These are phyloP conservation scores for Clarias magur DNA, from an alignment of 2,113 vertebrate genomes.

Conservation along the genomic window DNA sequence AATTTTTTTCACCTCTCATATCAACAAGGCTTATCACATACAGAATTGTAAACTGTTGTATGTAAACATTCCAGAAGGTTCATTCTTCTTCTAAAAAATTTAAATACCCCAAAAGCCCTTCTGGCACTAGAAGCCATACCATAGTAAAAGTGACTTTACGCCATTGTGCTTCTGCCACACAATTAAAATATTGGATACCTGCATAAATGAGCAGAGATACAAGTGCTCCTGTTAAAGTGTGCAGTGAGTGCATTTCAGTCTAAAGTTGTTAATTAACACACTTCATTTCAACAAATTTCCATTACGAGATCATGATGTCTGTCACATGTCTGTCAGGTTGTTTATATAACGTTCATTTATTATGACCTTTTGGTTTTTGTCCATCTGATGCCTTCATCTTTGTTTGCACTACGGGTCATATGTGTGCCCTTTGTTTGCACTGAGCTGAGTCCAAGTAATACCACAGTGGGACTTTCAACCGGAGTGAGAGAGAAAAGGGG, in stretches of 20 bases:
- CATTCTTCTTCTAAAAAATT: too few relatives aligned
- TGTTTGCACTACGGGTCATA: conserved; percentile 27
- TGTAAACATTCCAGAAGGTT: too few relatives aligned
- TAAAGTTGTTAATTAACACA: background rate
- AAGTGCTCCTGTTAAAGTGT: too few relatives aligned
- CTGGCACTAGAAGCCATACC: too few relatives aligned
- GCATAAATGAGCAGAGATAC: too few relatives aligned
- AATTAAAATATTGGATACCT: too few relatives aligned
- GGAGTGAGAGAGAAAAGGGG: conserved; percentile 13
- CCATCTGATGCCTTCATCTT: conserved; percentile 5
- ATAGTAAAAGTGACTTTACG: too few relatives aligned
- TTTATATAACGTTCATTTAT: conserved; percentile 19
- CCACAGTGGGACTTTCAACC: conserved; percentile 19
- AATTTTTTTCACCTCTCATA: too few relatives aligned
- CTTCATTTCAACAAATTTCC: background rate
- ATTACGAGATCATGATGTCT: background rate
- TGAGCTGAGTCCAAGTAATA: conserved; percentile 3
- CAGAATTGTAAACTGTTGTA: too few relatives aligned
- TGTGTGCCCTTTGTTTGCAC: conserved; percentile 8
- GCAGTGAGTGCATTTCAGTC: background rate
- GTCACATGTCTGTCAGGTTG: background rate
- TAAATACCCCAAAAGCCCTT: too few relatives aligned
- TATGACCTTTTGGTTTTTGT: conserved; percentile 16
- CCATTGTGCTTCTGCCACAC: too few relatives aligned
- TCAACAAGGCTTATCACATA: too few relatives aligned